phyloP scores from a whole-genome alignment of 2,113 vertebrate species.

The Gracilinanus agilis region DNA sequence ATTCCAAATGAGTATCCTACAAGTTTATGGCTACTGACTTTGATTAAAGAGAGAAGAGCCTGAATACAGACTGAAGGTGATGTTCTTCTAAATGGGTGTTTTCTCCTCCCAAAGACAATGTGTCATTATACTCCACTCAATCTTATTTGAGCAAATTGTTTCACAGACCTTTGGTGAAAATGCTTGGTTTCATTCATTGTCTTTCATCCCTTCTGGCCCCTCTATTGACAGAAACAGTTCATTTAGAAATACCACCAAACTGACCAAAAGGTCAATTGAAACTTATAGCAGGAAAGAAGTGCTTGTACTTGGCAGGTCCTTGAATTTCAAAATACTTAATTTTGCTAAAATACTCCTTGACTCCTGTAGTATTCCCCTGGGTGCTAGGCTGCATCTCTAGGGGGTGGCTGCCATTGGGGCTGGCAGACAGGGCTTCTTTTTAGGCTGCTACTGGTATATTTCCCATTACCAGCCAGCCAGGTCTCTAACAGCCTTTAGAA shows the following conservation, averaged over 20 bases:
- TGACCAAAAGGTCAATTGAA: constrained; percentile 55
- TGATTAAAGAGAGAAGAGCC: not conserved
- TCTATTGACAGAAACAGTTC: constrained; percentile 69
- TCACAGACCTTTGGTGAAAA: not conserved
- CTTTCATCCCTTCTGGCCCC: not conserved
- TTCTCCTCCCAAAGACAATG: not conserved
- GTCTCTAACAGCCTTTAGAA: not conserved
- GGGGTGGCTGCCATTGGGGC: not conserved
- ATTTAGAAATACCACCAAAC: constrained; percentile 68
- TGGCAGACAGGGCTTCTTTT: not conserved
- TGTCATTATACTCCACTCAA: not conserved
- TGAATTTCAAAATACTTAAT: not conserved
- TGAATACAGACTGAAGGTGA: not conserved
- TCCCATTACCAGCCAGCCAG: not conserved
- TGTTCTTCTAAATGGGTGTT: not conserved
- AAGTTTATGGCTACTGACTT: constrained; percentile 36
- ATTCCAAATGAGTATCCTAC: not conserved
- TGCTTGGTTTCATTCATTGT: not conserved
- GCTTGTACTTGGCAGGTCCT: not conserved
- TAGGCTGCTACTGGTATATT: not conserved
- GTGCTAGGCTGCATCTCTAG: not conserved
- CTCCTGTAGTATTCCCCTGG: not conserved
- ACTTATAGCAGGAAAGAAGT: constrained; percentile 58
- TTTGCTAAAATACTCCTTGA: not conserved
- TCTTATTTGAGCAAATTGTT: not conserved